phyloP scores from a whole-genome alignment of 2,113 vertebrate genomes.

The Perca schrenkii region DNA sequence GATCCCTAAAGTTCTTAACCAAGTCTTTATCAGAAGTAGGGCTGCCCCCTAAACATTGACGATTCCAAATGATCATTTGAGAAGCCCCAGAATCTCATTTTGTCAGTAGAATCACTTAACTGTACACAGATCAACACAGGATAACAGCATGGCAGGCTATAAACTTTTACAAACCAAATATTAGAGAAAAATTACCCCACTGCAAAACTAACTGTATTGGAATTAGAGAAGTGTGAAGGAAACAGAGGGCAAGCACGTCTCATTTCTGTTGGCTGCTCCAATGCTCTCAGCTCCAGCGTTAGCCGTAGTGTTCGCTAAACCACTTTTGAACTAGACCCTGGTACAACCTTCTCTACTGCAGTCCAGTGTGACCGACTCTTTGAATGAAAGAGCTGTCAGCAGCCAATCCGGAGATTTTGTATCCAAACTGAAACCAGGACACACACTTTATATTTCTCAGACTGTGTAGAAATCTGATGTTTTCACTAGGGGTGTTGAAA shows the following conservation, averaged over 20 bases:
- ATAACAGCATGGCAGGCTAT: neutral
- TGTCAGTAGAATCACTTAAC: too few species aligned
- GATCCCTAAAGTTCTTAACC: too few species aligned
- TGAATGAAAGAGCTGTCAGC: too few species aligned
- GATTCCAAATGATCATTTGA: too few species aligned
- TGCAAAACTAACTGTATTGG: slow-evolving; percentile 1
- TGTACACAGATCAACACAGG: neutral
- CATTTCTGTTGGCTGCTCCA: neutral
- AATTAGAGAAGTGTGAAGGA: neutral
- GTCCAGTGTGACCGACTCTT: neutral
- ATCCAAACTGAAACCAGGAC: too few species aligned
- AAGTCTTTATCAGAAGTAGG: neutral
- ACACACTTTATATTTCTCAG: neutral
- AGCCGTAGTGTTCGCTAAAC: neutral
- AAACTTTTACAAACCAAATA: neutral
- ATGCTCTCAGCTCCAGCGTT: neutral
- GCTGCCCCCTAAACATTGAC: neutral
- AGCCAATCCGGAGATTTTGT: neutral
- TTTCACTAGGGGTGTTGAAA: neutral
- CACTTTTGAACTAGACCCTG: neutral
- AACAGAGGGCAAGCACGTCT: neutral
- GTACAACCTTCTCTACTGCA: neutral
- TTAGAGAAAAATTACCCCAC: neutral
- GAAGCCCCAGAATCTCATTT: neutral
- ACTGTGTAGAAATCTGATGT: neutral